These are phyloP conservation scores for Galeruca laticollis DNA, from an alignment of 2,888 invertebrate genomes.

Conservation along the genomic window DNA sequence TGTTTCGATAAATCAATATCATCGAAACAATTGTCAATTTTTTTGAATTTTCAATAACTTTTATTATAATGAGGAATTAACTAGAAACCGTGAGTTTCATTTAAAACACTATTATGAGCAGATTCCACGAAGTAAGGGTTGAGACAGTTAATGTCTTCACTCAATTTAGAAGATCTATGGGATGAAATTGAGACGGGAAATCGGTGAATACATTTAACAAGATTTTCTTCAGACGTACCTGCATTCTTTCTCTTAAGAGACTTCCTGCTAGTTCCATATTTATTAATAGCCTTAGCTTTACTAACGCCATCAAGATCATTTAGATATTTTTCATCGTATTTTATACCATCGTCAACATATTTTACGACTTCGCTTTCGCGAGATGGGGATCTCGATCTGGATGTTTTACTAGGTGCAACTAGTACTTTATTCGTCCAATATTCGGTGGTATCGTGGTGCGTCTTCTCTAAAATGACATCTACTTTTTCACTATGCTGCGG, in stretches of 20 bases:
- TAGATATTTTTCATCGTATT: constrained; percentile 63
- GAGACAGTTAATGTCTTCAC: too few species aligned
- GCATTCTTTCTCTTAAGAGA: constrained; percentile 45
- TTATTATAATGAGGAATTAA: too few species aligned
- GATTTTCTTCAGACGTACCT: constrained; percentile 30
- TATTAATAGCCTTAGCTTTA: constrained; percentile 57
- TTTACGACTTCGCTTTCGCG: constrained; percentile 13
- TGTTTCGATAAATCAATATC: too few species aligned
- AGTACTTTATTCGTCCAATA: constrained; percentile 51
- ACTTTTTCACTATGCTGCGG: constrained; percentile 47
- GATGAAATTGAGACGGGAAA: background rate
- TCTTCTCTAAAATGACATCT: constrained; percentile 44
- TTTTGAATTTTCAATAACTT: too few species aligned
- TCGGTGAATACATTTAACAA: too few species aligned
- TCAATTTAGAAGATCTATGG: too few species aligned
- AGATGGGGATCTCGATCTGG: constrained; percentile 40
- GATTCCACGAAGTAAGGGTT: too few species aligned
- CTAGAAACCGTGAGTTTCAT: too few species aligned
- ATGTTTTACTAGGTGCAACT: constrained; percentile 43
- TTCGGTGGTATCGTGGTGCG: constrained; percentile 49
- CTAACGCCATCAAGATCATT: constrained; percentile 77
- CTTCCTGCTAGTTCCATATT: constrained; percentile 46
- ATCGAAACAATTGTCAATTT: too few species aligned
- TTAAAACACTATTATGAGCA: too few species aligned
- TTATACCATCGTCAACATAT: constrained; percentile 12